Conservation (phyloP, 2,113 vertebrate species). For the Conger conger region DNA sequence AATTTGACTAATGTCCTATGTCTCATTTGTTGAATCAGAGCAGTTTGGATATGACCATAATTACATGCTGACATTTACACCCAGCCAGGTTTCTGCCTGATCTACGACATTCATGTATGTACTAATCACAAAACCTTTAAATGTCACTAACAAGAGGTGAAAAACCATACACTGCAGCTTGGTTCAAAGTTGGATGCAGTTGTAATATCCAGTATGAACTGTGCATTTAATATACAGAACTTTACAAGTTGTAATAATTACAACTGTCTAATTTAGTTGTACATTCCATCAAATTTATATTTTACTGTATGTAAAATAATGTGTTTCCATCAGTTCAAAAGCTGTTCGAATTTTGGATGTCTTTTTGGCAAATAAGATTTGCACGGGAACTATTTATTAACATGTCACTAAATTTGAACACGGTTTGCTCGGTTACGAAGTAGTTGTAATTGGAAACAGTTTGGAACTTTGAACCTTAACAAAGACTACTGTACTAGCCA, state of each 20-base stretch:
- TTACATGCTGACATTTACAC: slow-evolving; percentile 46
- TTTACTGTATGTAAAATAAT: not conserved
- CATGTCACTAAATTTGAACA: not conserved
- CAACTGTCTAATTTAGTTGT: not conserved
- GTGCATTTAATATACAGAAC: not conserved
- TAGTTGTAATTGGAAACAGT: too few species aligned
- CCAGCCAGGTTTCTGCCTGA: slow-evolving; percentile 49
- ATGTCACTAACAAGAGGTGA: slow-evolving; percentile 44
- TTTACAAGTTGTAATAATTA: not conserved
- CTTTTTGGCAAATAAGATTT: not conserved
- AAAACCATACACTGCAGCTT: slow-evolving; percentile 40
- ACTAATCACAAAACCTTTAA: slow-evolving; percentile 54
- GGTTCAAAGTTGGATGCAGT: slow-evolving; percentile 21
- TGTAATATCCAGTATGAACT: slow-evolving; percentile 23
- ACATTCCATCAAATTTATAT: not conserved
- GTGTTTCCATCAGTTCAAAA: not conserved
- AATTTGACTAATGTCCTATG: slow-evolving; percentile 18
- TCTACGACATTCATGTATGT: slow-evolving; percentile 45
- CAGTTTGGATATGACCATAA: slow-evolving; percentile 35
- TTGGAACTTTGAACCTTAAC: too few species aligned
- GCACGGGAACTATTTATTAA: not conserved
- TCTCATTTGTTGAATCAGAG: slow-evolving; percentile 21
- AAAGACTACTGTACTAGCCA: too few species aligned
- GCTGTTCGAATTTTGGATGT: too few species aligned
- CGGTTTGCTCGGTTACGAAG: not conserved